Percentiles rank a stretch among this genome's conserved stretches.
phyloP scores from a whole-genome alignment of 2,888 invertebrate genomes.

The Xanthia icteritia region DNA sequence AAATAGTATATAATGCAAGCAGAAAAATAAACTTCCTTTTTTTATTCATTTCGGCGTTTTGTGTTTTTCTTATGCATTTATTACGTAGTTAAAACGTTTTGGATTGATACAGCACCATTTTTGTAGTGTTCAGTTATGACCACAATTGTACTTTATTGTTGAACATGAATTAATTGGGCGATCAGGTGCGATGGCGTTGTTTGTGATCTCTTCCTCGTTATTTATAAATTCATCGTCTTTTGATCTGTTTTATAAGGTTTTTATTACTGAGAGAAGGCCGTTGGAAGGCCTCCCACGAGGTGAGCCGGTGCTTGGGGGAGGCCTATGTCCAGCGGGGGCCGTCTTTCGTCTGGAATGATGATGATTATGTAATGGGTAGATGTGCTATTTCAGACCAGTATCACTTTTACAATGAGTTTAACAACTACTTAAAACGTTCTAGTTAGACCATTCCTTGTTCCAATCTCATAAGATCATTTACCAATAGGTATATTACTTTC shows the following conservation, averaged over 20 bases:
- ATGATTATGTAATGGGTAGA: not conserved
- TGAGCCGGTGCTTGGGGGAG: not conserved
- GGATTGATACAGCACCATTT: not conserved
- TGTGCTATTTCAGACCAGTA: not conserved
- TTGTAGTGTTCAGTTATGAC: not conserved
- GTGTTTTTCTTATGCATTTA: not conserved
- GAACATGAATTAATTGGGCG: not conserved
- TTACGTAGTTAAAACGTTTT: not conserved
- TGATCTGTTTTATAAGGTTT: too few species aligned
- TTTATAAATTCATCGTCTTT: not conserved
- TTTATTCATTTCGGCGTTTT: not conserved
- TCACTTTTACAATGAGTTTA: not conserved
- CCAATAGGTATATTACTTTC: not conserved
- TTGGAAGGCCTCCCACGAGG: not conserved
- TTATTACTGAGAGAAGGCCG: not conserved
- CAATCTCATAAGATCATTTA: conserved; percentile 1
- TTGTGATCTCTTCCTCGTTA: not conserved
- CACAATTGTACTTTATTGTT: not conserved
- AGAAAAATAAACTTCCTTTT: conserved; percentile 11
- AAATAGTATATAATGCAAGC: conserved; percentile 1
- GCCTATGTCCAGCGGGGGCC: not conserved
- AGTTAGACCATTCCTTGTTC: not conserved
- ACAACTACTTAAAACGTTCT: not conserved
- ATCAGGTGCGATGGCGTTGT: not conserved
- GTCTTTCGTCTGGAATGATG: not conserved